Base-by-base conservation (phyloP, 2,888 invertebrate genomes). In the Venustoraphidia nigricollis region DNA sequence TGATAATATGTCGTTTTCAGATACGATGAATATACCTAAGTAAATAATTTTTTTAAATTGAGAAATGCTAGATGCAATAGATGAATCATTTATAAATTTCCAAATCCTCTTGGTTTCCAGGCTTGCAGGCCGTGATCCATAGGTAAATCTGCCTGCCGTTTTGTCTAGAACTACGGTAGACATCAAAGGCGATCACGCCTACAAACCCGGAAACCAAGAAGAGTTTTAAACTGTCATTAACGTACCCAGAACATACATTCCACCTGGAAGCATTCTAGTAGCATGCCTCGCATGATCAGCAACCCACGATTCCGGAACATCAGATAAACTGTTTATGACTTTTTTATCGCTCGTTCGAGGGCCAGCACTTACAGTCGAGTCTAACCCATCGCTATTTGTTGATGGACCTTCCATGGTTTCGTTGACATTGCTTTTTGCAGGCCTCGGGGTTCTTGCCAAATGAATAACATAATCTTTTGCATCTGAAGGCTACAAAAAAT, bases 201-300 rank as follows among this genome's bases (percentile, higher is more conserved):
- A n/a, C n/a, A n/a, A n/a, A n/a, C n/a, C n/a, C n/a, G n/a, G n/a
- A n/a, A n/a, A n/a, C n/a, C n/a, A n/a, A n/a, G n/a, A n/a, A n/a
- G n/a, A n/a, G n/a, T n/a, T n/a, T n/a, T n/a, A n/a, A n/a, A n/a
- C n/a, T n/a, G n/a, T n/a, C n/a, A n/a, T n/a, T n/a, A n/a, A 49
- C 57, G 44, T 53, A 66, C 85, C 93, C 61, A 90, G 71, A 44
- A 93, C 83, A 66, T 80, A 80, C 73, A 92, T 79, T 42, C 92
- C 93, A 40, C 93, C 94, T 36, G 92, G 88, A 52, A 93, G 69
- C 91, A 93, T 92, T 65, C 89, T 77, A 2, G 84, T 83, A 1
- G 89, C 86, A 71, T 88, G 85, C 62, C 81, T 79, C 39, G 89
- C 88, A 69, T 92, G 90, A 60, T 87, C 84, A 1, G 81, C 80